Percentiles rank a stretch among this genome's conserved stretches.
phyloP scores from a whole-genome alignment of 2,888 invertebrate genomes.

The Drosophila antonietae region DNA sequence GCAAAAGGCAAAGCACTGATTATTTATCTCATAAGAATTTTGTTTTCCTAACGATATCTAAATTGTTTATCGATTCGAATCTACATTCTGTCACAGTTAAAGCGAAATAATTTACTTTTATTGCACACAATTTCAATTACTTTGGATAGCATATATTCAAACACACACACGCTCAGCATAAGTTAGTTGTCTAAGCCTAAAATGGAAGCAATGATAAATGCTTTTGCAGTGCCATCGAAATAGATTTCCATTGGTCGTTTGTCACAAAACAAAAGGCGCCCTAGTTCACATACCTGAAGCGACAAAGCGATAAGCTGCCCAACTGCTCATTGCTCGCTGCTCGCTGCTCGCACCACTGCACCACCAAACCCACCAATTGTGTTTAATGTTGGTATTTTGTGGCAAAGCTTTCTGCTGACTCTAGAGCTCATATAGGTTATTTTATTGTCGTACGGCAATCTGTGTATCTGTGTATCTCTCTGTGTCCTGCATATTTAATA shows the following conservation, averaged over 20 bases:
- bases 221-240: slow-evolving; percentile 45
- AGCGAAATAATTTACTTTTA: slow-evolving; percentile 27
- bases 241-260: slow-evolving; percentile 74
- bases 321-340: no score
- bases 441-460: slow-evolving; percentile 69
- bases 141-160: slow-evolving; percentile 6
- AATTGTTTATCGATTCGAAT: not conserved
- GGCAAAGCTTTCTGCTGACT: slow-evolving; percentile 65
- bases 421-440: slow-evolving; percentile 62
- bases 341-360: not conserved
- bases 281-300: slow-evolving; percentile 60
- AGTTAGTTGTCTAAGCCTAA: not conserved
- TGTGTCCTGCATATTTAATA: slow-evolving; percentile 75
- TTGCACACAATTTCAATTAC: slow-evolving; percentile 45
- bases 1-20: not conserved
- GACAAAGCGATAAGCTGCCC: slow-evolving; percentile 51
- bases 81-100: not conserved
- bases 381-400: slow-evolving; percentile 58
- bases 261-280: slow-evolving; percentile 67
- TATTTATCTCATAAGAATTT: not conserved
- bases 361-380: slow-evolving; percentile 34
- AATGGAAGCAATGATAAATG: slow-evolving; percentile 70
- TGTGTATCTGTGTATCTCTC: slow-evolving; percentile 12
- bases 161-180: not conserved
- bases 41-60: slow-evolving; percentile 5